Conservation (phyloP, 92 coral and sea anemone species). For the Umimayanthus chanpuru region DNA sequence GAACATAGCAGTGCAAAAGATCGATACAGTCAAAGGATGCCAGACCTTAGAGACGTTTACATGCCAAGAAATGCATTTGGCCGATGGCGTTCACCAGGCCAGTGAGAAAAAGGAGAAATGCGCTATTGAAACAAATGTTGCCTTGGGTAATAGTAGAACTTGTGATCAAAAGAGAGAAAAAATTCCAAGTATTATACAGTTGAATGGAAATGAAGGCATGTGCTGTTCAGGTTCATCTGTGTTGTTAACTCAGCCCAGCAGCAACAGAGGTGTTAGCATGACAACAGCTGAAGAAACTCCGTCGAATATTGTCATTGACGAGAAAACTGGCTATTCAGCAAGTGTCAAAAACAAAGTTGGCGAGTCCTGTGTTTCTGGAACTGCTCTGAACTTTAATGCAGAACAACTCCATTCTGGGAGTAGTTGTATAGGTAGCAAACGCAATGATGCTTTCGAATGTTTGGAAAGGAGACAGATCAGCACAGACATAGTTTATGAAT, state of each 20-base stretch:
- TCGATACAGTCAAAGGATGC: neutral
- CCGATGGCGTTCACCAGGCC: neutral
- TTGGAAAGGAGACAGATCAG: neutral
- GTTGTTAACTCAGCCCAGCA: neutral
- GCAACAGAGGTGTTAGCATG: neutral
- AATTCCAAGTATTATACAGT: neutral
- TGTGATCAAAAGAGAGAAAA: neutral
- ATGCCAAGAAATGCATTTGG: neutral
- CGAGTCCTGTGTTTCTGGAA: neutral
- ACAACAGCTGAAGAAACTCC: neutral
- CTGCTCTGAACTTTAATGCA: neutral
- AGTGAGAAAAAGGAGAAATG: neutral
- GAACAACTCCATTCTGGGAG: neutral
- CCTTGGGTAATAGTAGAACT: neutral
- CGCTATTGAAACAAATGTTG: neutral
- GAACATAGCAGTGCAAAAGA: neutral
- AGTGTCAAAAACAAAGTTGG: neutral
- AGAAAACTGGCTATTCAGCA: neutral
- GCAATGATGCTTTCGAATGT: neutral
- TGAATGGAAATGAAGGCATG: neutral
- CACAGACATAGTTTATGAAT: neutral
- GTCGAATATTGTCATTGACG: neutral
- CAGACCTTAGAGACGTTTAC: neutral
- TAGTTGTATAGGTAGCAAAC: neutral
- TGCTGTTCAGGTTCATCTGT: neutral